Evolutionary conservation across 1,140 invertebrate species (phyloP).

Genomic region (Eubasilissa regina): DNA sequence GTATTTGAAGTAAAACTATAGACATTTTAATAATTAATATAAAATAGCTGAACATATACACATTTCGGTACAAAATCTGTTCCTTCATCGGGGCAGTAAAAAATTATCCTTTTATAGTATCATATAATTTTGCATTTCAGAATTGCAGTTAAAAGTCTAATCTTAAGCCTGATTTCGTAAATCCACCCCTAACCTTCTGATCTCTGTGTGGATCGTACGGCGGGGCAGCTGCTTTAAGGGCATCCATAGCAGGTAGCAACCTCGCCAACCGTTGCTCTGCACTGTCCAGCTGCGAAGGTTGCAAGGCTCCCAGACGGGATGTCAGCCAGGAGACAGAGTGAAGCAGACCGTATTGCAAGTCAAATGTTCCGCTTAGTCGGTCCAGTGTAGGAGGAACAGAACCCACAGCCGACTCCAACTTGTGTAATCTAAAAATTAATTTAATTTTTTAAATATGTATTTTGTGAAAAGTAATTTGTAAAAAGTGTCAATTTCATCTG

Average conservation of each 20-base stretch:
- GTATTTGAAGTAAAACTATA: too few relatives aligned
- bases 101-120: too few relatives aligned
- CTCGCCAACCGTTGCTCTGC: slow-evolving; percentile 84
- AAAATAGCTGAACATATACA: too few relatives aligned
- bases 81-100: too few relatives aligned
- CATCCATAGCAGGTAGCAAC: slow-evolving; percentile 83
- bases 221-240: slow-evolving; percentile 77
- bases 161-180: too few relatives aligned
- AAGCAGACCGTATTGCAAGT: slow-evolving; percentile 50
- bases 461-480: too few relatives aligned
- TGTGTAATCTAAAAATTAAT: slow-evolving; percentile 76
- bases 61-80: too few relatives aligned
- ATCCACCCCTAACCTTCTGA: slow-evolving; percentile 76
- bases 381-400: slow-evolving; percentile 75
- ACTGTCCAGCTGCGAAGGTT: slow-evolving; percentile 85
- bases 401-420: slow-evolving; percentile 83
- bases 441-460: too few relatives aligned
- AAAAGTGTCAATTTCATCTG: too few relatives aligned
- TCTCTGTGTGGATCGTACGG: slow-evolving; percentile 82
- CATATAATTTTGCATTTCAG: too few relatives aligned
- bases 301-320: slow-evolving; percentile 84
- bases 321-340: slow-evolving; percentile 82
- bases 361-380: slow-evolving; percentile 66
- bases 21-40: too few relatives aligned
- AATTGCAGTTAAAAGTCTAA: too few relatives aligned